A percentile compares a stretch with the other conserved stretches of the same genome.
These are phyloP conservation scores for Trichonephila clavipes DNA, from an alignment of 1,140 invertebrate genomes.

Conservation along the genomic window DNA sequence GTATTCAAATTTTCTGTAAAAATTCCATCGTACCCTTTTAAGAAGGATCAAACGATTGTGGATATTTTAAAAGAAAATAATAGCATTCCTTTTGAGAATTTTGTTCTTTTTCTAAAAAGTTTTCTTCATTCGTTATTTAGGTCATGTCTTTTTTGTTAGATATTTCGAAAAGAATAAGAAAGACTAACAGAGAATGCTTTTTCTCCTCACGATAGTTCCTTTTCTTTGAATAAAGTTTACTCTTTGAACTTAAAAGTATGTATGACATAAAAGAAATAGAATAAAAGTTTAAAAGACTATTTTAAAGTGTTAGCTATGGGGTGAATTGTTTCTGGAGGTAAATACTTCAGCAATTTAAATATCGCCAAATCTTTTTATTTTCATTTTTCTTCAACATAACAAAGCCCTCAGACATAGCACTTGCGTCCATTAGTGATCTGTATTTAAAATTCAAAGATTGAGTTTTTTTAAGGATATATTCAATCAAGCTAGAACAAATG, in stretches of 20 bases:
- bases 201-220: background rate
- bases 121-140: background rate
- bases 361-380: background rate
- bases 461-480: too few relatives aligned
- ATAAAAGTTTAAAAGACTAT: background rate
- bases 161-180: background rate
- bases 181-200: background rate
- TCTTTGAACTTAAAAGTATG: background rate
- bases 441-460: too few relatives aligned
- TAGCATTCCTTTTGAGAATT: background rate
- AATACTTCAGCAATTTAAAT: background rate
- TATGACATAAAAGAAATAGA: background rate
- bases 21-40: constrained; percentile 9
- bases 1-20: constrained; percentile 2
- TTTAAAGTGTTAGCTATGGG: background rate
- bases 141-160: background rate
- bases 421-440: too few relatives aligned
- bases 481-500: too few relatives aligned
- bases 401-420: too few relatives aligned
- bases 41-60: constrained; percentile 18
- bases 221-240: background rate
- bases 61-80: background rate
- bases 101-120: background rate
- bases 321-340: background rate
- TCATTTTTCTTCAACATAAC: too few relatives aligned